These are phyloP conservation scores for Notothenia coriiceps DNA, from an alignment of 2,113 vertebrate genomes.

Conservation along the genomic window DNA sequence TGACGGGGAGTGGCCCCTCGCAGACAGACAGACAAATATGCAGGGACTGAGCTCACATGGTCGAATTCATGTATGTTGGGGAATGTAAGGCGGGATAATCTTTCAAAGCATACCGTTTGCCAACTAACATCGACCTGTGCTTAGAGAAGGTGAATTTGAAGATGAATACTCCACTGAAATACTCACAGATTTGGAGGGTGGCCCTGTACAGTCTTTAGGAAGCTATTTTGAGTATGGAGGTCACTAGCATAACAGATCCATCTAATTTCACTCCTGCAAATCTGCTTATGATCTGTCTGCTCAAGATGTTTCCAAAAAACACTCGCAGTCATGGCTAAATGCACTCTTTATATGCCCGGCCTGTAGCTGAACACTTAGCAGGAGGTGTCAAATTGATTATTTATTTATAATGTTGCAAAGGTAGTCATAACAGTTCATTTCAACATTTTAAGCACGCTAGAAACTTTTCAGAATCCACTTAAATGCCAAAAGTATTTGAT, in stretches of 20 bases:
- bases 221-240: background rate
- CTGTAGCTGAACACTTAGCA: no score
- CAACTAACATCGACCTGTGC: conserved; percentile 18
- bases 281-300: background rate
- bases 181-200: background rate
- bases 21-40: conserved; percentile 68
- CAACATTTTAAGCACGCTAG: background rate
- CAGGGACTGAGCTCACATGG: conserved; percentile 51
- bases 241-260: background rate
- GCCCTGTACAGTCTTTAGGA: background rate
- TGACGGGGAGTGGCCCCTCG: conserved; percentile 24
- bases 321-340: background rate
- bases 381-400: background rate
- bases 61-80: conserved; percentile 45
- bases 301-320: background rate
- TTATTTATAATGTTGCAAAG: background rate
- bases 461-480: background rate
- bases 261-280: background rate
- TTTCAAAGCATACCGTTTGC: conserved; percentile 49
- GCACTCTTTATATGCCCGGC: background rate
- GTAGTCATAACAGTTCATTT: background rate
- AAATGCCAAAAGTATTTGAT: background rate
- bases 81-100: conserved; percentile 58
- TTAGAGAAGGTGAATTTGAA: background rate
- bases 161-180: conserved; percentile 4